A percentile compares a stretch with the other conserved stretches of the same genome.
Evolutionary conservation across 2,797 vertebrate genomes (phyloP).

Genomic region (Parauchenoglanis punctatus): DNA sequence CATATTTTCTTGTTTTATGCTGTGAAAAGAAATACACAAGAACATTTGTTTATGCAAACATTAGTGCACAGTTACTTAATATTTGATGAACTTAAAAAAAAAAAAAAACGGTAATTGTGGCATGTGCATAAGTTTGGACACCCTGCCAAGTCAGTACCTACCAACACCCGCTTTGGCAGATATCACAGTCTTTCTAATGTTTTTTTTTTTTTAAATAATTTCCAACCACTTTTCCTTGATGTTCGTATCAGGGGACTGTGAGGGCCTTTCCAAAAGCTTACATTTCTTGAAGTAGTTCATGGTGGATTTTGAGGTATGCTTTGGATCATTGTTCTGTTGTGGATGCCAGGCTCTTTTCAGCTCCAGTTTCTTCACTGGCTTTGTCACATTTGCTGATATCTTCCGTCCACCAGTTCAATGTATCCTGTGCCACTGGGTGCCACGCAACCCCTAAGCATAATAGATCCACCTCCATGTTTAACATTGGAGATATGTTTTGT

Average conservation of each 20-base stretch:
- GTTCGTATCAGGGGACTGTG: background rate
- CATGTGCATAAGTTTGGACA: background rate
- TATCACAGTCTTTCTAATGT: background rate
- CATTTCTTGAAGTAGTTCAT: background rate
- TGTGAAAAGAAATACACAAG: background rate
- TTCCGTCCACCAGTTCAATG: background rate
- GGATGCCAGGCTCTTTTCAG: background rate
- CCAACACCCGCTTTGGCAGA: background rate
- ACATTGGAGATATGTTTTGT: conserved; percentile 27
- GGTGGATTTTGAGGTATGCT: background rate
- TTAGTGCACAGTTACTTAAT: background rate
- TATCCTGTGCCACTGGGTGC: background rate
- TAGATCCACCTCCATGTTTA: background rate
- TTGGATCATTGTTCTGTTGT: background rate
- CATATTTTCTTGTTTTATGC: background rate
- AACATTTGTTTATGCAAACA: background rate
- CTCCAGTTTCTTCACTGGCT: background rate
- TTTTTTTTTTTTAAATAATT: too few species aligned
- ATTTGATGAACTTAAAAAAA: background rate
- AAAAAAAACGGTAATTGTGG: background rate
- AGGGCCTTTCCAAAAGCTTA: background rate
- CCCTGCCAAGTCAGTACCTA: background rate
- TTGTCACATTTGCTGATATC: background rate
- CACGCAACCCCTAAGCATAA: background rate
- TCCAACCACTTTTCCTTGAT: background rate